phyloP scores from a whole-genome alignment of 2,888 invertebrate genomes.

The Platycheirus albimanus region DNA sequence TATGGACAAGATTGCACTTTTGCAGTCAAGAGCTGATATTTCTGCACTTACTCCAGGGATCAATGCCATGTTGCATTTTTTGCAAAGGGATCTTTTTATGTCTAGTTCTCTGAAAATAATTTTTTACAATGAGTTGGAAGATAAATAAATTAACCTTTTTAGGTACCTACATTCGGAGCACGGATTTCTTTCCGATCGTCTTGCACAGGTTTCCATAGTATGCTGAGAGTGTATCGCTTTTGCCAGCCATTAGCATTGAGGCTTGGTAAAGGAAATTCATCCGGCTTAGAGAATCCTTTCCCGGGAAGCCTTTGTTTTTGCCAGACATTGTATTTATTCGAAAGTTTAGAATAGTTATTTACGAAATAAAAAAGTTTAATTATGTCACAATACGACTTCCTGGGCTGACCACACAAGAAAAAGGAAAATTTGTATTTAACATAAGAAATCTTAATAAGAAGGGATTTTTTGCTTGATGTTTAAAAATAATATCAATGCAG shows the following conservation, averaged over 20 bases:
- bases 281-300: constrained; percentile 78
- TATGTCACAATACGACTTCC: too few relatives aligned
- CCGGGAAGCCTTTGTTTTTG: constrained; percentile 69
- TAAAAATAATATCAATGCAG: too few relatives aligned
- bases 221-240: constrained; percentile 78
- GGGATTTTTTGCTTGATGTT: too few relatives aligned
- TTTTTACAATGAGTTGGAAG: not conserved
- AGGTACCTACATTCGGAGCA: constrained; percentile 80
- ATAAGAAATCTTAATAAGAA: too few relatives aligned
- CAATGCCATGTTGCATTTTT: constrained; percentile 79
- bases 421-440: too few relatives aligned
- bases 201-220: constrained; percentile 81
- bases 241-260: constrained; percentile 80
- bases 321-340: constrained; percentile 38
- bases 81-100: constrained; percentile 80
- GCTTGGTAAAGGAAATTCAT: constrained; percentile 83
- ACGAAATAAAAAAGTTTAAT: too few relatives aligned
- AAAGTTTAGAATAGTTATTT: too few relatives aligned
- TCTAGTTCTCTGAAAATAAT: constrained; percentile 78
- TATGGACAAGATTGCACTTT: constrained; percentile 70
- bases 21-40: constrained; percentile 63
- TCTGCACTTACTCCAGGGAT: constrained; percentile 79
- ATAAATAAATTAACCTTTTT: not conserved
- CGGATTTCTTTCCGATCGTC: constrained; percentile 80
- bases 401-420: too few relatives aligned